Conservation (phyloP, 2,797 vertebrate genomes). For the Balearica regulorum region DNA sequence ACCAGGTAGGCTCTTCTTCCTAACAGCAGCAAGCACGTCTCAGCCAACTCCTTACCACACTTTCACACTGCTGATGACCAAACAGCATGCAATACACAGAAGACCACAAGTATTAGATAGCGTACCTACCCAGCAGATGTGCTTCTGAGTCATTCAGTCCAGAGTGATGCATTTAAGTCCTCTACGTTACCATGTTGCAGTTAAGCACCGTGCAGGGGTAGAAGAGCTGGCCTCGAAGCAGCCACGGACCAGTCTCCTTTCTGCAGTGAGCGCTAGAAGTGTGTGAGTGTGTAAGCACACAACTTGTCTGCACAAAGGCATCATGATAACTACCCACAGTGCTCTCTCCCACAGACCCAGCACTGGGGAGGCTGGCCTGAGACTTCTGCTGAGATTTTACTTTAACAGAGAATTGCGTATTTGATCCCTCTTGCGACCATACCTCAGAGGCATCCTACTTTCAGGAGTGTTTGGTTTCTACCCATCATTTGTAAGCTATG, state of each 20-base stretch:
- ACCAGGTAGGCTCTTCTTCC: not conserved
- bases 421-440: not conserved
- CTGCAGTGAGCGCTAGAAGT: not conserved
- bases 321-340: not conserved
- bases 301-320: not conserved
- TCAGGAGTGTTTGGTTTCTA: not conserved
- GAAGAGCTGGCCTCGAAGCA: not conserved
- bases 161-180: not conserved
- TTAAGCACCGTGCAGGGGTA: fast-evolving
- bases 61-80: not conserved
- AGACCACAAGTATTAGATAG: not conserved
- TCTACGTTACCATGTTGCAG: fast-evolving
- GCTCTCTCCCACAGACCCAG: not conserved
- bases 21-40: not conserved
- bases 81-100: fast-evolving
- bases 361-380: not conserved
- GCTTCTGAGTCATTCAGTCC: not conserved
- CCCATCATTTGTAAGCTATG: not conserved
- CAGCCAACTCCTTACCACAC: not conserved
- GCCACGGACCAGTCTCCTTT: not conserved
- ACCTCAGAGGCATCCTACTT: not conserved
- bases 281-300: not conserved
- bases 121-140: not conserved
- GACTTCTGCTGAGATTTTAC: not conserved
- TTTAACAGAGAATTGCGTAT: not conserved